These are phyloP conservation scores for Neosilurus mollespiculum DNA, from an alignment of 2,797 vertebrate genomes.

Conservation along the genomic window DNA sequence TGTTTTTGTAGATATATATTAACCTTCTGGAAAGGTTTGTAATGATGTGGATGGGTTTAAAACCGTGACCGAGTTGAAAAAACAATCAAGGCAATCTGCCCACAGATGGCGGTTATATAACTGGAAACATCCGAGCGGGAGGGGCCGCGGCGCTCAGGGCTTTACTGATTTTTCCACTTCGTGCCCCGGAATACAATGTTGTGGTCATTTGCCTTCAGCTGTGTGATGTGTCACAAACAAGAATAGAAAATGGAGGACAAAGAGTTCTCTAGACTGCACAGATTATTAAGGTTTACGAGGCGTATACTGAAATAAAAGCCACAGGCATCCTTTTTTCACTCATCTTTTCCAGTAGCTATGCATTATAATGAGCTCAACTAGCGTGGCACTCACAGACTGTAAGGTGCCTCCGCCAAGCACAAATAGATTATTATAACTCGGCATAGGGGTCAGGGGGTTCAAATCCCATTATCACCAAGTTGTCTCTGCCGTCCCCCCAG, in stretches of 20 bases:
- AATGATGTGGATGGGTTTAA: background rate
- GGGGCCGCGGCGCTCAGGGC: conserved; percentile 66
- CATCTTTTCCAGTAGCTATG: no score
- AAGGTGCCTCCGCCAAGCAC: no score
- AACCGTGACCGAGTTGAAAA: background rate
- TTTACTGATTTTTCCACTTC: conserved; percentile 75
- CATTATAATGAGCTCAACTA: no score
- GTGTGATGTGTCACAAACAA: conserved; percentile 38
- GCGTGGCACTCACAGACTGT: no score
- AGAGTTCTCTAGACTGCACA: background rate
- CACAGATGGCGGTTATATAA: conserved; percentile 82
- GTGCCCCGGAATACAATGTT: conserved; percentile 70
- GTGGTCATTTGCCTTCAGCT: conserved; percentile 64
- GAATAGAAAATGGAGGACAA: conserved; percentile 55
- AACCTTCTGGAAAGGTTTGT: background rate
- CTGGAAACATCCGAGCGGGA: conserved; percentile 58
- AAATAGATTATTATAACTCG: no score
- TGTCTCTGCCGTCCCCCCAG: no score
- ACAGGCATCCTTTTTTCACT: no score
- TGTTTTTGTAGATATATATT: conserved; percentile 57
- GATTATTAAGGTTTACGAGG: background rate
- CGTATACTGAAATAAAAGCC: no score
- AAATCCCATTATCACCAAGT: no score
- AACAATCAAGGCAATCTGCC: conserved; percentile 52
- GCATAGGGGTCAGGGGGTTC: no score